phyloP scores from a whole-genome alignment of 2,113 vertebrate species.

The Rana temporaria region DNA sequence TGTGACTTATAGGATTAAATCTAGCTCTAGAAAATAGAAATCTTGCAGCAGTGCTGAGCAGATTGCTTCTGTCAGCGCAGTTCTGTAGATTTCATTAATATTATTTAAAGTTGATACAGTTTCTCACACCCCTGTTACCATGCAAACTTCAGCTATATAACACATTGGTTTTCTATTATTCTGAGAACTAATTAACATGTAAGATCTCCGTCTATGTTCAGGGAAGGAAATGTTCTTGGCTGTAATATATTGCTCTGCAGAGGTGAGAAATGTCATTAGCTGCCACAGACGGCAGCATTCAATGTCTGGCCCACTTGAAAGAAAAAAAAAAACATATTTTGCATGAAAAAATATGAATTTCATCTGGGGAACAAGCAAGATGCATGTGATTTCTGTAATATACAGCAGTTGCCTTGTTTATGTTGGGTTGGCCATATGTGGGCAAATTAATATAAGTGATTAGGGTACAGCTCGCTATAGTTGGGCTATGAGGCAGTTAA shows the following conservation, averaged over 20 bases:
- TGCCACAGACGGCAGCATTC: slow-evolving; percentile 14
- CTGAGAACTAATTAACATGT: slow-evolving; percentile 51
- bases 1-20: not conserved
- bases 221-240: slow-evolving; percentile 42
- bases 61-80: not conserved
- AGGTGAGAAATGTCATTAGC: slow-evolving; percentile 49
- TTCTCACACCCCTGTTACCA: slow-evolving; percentile 49
- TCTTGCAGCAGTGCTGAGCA: not conserved
- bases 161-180: slow-evolving; percentile 33
- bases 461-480: too few relatives aligned
- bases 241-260: slow-evolving; percentile 44
- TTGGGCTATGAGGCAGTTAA: too few relatives aligned
- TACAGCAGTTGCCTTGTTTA: too few relatives aligned
- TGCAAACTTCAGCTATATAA: slow-evolving; percentile 13
- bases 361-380: not conserved
- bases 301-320: not conserved
- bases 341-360: not conserved
- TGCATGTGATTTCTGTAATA: not conserved
- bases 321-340: slow-evolving; percentile 9
- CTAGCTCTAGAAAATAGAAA: not conserved
- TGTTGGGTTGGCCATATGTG: too few relatives aligned
- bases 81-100: slow-evolving; percentile 45
- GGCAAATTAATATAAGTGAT: too few relatives aligned
- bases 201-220: slow-evolving; percentile 23
- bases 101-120: slow-evolving; percentile 12